Base-by-base conservation (phyloP, 2,888 invertebrate genomes). In the Crocallis elinguaria region DNA sequence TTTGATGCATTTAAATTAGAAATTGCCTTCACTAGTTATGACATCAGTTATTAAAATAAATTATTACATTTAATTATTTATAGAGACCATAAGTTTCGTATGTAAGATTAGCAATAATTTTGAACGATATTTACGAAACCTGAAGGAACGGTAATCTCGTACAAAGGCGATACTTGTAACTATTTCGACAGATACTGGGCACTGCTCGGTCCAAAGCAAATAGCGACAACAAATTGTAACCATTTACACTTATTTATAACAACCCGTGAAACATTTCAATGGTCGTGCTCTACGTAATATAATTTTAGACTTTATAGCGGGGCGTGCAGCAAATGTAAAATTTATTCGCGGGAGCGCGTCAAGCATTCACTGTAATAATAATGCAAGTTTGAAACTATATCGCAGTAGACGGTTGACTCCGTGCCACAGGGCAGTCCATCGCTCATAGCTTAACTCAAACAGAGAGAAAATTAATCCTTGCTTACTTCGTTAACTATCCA, bases 391-490 rank as follows among this genome's bases (percentile, higher is more conserved):
- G 71, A 76, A 81, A 79, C 79, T 75, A 77, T 75, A 75, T 73
- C 64, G 70, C 50, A 11, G 46, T 38, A 27, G 48, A 54, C 33
- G 50, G 55, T 55, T 73, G 75, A 77, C 77, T 77, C 57, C 67
- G 32, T 11, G 48, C 78, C 69, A 45, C 55, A 27, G 69, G 76
- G 73, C 13, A 69, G 75, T 69, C 77, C 78, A 79, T 79, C 77
- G 73, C 72, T 79, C 79, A 76, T 71, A 68, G 64, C 66, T 68
- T 60, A 77, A 79, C 75, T 77, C 77, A 81, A 84, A 82, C 80
- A 80, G 60, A 32, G 64, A 73, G 70, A 69, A 79, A 80, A 79
- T 82, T 81, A 81, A 82, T 81, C 71, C 66, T 66, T 67, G 77
- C 77, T 79, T 69, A 75, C 77, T 78, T 75, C 72, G 75, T 74